Base-by-base conservation (phyloP, 2,113 vertebrate species). In the Rhineura floridana region DNA sequence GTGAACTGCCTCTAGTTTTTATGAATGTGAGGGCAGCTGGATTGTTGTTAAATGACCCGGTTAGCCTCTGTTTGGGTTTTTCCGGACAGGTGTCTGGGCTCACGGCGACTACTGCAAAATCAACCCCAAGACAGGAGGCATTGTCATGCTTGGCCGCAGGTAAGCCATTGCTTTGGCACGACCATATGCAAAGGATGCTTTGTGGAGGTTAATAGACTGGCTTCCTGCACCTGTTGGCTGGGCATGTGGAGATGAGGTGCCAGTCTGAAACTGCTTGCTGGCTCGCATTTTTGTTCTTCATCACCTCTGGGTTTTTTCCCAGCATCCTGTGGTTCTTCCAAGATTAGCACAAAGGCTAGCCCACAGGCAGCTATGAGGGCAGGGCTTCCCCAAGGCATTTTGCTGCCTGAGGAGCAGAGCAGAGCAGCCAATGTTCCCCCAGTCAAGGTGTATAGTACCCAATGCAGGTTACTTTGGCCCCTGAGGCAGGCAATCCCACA, bases 51-150 rank as follows among this genome's bases (percentile, higher is more conserved):
- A 78, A 90, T 73, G 33, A 39, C 15, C 73, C 91, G 30, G 1
- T 86, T 88, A 88, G 91, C 44, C 19, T 19, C 78, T 30, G 28
- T 81, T 10, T 48, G 33, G 9, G 0, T 87, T 23, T 91, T 48
- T 76, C 11, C 80, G 72, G 5, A 6, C 79, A 99, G 98, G 98
- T 52, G 94, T 99, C 62, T 99, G 99, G 99, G 98, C 97, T 0
- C 99, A 99, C 0, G 98, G 99, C 0, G 99, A 99, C 95, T 99
- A 99, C 95, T 99, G 98, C 94, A 98, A 98, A 91, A 99, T 99
- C 92, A 99, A 99, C 94, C 98, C 98, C 42, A 97, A 98, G 91
- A 99, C 98, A 0, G 98, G 98, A 81, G 99, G 99, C 52, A 96
- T 99, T 3, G 90, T 98, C 90, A 99, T 99, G 99, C 97, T 98